Evolutionary conservation across 2,113 vertebrate species (phyloP).

Genomic region (Alces alces): DNA sequence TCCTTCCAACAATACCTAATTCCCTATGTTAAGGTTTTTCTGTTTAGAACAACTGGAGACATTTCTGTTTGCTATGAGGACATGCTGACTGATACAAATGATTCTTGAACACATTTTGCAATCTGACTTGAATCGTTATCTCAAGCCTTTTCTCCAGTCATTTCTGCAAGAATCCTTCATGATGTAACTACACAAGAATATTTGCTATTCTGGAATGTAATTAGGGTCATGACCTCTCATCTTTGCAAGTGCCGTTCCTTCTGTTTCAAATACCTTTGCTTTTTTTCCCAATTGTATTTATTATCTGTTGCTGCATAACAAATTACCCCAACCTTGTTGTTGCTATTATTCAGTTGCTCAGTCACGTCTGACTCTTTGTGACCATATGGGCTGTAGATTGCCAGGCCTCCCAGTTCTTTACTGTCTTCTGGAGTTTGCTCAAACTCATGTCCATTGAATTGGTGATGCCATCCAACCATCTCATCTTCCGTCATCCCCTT

Average conservation of each 20-base stretch:
- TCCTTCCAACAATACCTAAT: background rate
- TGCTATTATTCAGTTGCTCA: background rate
- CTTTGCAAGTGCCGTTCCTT: background rate
- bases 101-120: background rate
- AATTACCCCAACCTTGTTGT: background rate
- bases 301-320: background rate
- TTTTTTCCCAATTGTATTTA: background rate
- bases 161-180: background rate
- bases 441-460: background rate
- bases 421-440: background rate
- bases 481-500: background rate
- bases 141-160: background rate
- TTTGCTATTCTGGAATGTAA: background rate
- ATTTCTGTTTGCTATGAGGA: background rate
- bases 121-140: background rate
- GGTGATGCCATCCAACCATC: background rate
- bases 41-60: background rate
- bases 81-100: background rate
- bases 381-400: background rate
- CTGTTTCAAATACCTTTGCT: background rate
- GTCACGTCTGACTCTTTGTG: accelerated
- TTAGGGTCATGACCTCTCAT: background rate
- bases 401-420: background rate
- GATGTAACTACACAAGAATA: background rate
- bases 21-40: background rate